phyloP scores from a whole-genome alignment of 1,140 invertebrate genomes.

The Aphelenchoides besseyi region DNA sequence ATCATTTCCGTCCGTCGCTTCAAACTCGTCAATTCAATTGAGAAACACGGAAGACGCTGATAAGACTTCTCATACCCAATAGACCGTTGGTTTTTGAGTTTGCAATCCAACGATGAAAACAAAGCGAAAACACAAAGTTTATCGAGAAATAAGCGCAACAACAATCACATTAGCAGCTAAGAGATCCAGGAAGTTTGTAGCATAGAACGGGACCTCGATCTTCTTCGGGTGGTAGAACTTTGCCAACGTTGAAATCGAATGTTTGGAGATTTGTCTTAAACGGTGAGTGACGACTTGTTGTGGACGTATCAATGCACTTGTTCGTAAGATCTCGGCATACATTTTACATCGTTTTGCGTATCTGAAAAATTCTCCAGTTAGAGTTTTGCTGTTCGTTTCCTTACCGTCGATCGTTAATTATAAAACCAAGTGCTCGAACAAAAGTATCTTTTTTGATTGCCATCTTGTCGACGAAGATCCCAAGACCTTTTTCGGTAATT shows the following conservation, averaged over 20 bases:
- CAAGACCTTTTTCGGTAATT: constrained; percentile 33
- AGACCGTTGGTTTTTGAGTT: too few species aligned
- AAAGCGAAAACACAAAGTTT: too few species aligned
- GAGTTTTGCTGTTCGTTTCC: too few species aligned
- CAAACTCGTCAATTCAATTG: too few species aligned
- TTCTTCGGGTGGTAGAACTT: constrained; percentile 9
- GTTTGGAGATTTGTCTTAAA: neutral
- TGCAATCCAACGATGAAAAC: too few species aligned
- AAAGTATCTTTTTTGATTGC: constrained; percentile 28
- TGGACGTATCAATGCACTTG: neutral
- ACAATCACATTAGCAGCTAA: neutral
- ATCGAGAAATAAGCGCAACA: neutral
- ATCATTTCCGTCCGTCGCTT: too few species aligned
- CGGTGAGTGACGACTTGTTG: neutral
- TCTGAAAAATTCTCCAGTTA: neutral
- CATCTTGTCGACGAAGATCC: constrained; percentile 33
- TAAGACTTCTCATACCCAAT: too few species aligned
- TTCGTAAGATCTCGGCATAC: neutral
- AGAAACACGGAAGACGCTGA: too few species aligned
- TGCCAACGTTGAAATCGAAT: neutral
- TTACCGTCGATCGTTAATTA: neutral
- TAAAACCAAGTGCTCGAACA: neutral
- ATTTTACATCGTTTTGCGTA: neutral
- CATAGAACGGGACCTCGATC: neutral
- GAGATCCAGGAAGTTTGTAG: neutral